Percentiles rank a stretch among this genome's conserved stretches.
Conservation (phyloP, 2,797 vertebrate species). For the Xenentodon cancila region DNA sequence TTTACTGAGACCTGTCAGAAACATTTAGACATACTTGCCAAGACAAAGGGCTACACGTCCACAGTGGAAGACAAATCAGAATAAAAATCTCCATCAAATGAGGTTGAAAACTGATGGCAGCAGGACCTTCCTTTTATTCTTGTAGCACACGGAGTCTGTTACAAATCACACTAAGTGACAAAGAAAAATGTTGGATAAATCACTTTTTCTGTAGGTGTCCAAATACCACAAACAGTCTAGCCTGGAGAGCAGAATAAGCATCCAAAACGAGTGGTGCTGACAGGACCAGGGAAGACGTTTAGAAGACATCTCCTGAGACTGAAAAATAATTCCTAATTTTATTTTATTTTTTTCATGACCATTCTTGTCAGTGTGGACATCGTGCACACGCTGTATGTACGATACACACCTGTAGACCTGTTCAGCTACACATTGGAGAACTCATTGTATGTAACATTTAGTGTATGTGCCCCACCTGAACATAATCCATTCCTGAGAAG, state of each 20-base stretch:
- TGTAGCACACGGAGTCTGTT: conserved; percentile 53
- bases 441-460: conserved; percentile 19
- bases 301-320: conserved; percentile 48
- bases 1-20: conserved; percentile 81
- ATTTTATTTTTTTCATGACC: too few species aligned
- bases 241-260: conserved; percentile 52
- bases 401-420: conserved; percentile 36
- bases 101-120: conserved; percentile 51
- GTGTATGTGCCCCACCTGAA: conserved; percentile 45
- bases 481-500: conserved; percentile 36
- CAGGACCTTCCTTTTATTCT: conserved; percentile 33
- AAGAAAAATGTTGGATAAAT: conserved; percentile 70
- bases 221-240: conserved; percentile 55
- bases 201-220: conserved; percentile 57
- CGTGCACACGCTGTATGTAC: too few species aligned
- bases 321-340: conserved; percentile 50
- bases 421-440: conserved; percentile 19
- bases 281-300: conserved; percentile 51
- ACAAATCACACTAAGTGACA: conserved; percentile 67
- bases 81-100: conserved; percentile 65
- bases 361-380: too few species aligned
- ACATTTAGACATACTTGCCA: conserved; percentile 77
- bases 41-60: conserved; percentile 79
- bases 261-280: conserved; percentile 53
- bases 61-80: conserved; percentile 64